Percentiles rank a stretch among this genome's conserved stretches.
Evolutionary conservation across 2,797 vertebrate species (phyloP).

Genomic region (Megalops cyprinoides): DNA sequence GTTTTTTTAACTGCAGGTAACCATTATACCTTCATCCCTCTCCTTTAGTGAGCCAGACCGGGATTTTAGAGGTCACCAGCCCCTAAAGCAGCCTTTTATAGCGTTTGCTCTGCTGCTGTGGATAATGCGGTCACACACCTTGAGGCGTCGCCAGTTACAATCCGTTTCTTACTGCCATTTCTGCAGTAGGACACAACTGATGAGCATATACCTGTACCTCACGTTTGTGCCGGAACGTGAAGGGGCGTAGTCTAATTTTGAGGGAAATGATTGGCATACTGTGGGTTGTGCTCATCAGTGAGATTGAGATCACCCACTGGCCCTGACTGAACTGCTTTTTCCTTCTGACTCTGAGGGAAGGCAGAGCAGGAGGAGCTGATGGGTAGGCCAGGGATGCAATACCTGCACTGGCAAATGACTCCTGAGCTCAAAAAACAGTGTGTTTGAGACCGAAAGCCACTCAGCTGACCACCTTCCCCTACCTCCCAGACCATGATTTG

Average conservation of each 20-base stretch:
- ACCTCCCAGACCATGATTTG: background rate
- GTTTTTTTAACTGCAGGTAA: background rate
- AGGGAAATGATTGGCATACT: background rate
- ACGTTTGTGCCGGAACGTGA: background rate
- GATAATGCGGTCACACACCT: background rate
- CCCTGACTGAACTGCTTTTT: background rate
- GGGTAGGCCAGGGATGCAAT: background rate
- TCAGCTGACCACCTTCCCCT: background rate
- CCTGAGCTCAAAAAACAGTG: background rate
- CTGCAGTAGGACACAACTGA: background rate
- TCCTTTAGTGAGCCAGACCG: no score
- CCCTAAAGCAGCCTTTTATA: no score
- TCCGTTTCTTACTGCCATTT: no score
- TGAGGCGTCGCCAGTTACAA: no score
- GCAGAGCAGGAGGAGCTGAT: background rate
- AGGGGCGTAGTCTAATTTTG: background rate
- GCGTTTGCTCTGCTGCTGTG: no score
- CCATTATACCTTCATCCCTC: background rate
- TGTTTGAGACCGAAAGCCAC: background rate
- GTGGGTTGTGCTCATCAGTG: background rate
- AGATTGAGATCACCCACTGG: conserved; percentile 9
- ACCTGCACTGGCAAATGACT: background rate
- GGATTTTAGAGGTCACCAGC: no score
- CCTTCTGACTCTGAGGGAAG: background rate
- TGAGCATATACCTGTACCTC: background rate